Conservation (phyloP, 2,888 invertebrate species). For the Drosophila helvetica region DNA sequence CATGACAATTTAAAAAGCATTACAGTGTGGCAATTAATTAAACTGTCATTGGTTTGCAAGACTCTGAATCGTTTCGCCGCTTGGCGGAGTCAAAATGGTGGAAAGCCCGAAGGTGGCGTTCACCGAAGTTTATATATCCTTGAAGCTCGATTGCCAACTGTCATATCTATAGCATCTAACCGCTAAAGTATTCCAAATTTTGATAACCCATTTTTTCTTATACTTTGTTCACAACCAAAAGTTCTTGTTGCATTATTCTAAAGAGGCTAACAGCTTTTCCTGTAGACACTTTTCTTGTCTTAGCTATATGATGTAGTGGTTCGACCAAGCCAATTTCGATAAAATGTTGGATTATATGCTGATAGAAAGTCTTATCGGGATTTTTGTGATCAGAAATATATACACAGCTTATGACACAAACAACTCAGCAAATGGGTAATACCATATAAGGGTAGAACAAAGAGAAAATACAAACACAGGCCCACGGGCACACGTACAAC, state of each 20-base stretch:
- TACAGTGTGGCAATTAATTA: slow-evolving; percentile 79
- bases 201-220: no score
- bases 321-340: background rate
- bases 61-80: slow-evolving; percentile 73
- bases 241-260: no score
- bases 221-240: slow-evolving; percentile 12
- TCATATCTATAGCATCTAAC: background rate
- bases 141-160: background rate
- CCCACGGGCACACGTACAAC: slow-evolving; percentile 23
- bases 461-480: slow-evolving; percentile 24
- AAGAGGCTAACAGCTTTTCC: no score
- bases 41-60: slow-evolving; percentile 79
- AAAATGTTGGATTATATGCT: background rate
- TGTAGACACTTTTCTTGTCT: no score
- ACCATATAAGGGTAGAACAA: slow-evolving; percentile 1
- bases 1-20: slow-evolving; percentile 79
- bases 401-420: background rate
- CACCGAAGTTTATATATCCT: background rate
- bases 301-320: slow-evolving; percentile 44
- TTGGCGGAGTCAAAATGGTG: slow-evolving; percentile 70
- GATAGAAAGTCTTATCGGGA: no score
- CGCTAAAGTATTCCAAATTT: no score
- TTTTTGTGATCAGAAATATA: background rate
- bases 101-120: background rate
- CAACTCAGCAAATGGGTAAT: background rate